Evolutionary conservation across 2,113 vertebrate species (phyloP).

Genomic region (Herpetotheres cachinnans): DNA sequence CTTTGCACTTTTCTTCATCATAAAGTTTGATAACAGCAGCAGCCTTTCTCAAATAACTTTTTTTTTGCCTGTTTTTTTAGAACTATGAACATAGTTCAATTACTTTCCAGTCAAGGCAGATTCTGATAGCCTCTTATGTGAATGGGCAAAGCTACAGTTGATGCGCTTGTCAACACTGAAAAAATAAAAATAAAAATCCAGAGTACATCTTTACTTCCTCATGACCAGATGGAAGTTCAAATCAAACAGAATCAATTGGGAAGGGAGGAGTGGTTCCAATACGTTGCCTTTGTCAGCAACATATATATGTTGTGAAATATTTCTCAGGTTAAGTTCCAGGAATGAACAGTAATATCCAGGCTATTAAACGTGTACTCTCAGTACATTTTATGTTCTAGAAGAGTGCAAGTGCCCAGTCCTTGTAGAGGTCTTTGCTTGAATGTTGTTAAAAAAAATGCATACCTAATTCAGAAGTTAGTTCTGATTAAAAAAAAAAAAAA

Average conservation of each 20-base stretch:
- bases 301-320: background rate
- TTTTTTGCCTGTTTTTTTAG: conserved; percentile 58
- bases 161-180: conserved; percentile 55
- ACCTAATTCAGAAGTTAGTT: background rate
- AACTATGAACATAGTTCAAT: conserved; percentile 72
- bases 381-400: background rate
- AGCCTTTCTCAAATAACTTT: conserved; percentile 15
- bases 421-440: background rate
- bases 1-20: background rate
- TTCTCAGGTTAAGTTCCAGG: background rate
- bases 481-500: background rate
- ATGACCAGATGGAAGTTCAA: background rate
- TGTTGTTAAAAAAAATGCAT: background rate
- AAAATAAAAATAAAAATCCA: background rate
- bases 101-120: conserved; percentile 66
- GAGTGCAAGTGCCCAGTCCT: background rate
- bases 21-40: background rate
- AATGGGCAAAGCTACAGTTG: conserved; percentile 59
- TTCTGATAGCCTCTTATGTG: conserved; percentile 71
- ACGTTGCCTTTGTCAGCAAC: background rate
- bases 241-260: background rate
- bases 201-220: conserved; percentile 19
- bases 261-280: background rate
- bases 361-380: conserved; percentile 4
- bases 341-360: background rate